Base-by-base conservation (phyloP, 2,888 invertebrate genomes). In the Apodemia zela region DNA sequence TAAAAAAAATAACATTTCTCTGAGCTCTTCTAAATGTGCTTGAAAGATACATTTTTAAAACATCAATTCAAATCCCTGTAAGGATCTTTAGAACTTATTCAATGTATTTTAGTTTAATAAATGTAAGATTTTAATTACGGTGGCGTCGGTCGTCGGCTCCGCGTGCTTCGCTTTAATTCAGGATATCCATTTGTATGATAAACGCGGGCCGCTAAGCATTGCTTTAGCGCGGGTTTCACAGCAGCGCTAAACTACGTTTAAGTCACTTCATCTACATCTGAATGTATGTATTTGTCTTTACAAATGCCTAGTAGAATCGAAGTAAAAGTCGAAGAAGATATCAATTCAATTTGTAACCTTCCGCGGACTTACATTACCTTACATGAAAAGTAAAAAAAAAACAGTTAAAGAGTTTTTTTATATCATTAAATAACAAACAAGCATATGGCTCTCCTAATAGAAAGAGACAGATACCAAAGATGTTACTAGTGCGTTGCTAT, bases 151-250 rank as follows among this genome's bases (percentile, higher is more conserved):
- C 54, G 10, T 10, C 51, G 18, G 18, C 51, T 7, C 21, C 25
- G 54, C 25, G 54, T 15, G 51, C 51, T 21, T 57, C 58, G 69
- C 68, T 75, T 76, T 76, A 72, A 77, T 75, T 77, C 78, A 75
- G 78, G 75, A 77, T 80, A 81, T 80, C 77, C 79, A 83, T 82
- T 82, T 81, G 79, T 82, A 80, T 80, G 80, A 79, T 78, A 79
- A 81, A 75, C 77, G 73, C 60, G 66, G 76, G 15, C 13, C 54
- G 54, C 25, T 25, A 54, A 21, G 54, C 54, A 13, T 29, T 29
- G 54, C 54, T 25, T 57, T 29, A 25, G 29, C 25, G 25, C 54
- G 8, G 15, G 29, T 15, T 57, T 3, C 54, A 57, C 54, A 3
- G 29, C 29, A 15, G 15, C 29, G 2, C 5, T 25, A 57, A 57